A percentile compares a stretch with the other conserved stretches of the same genome.
phyloP scores from a whole-genome alignment of 1,140 invertebrate species.

The Leptoteleia sp. region DNA sequence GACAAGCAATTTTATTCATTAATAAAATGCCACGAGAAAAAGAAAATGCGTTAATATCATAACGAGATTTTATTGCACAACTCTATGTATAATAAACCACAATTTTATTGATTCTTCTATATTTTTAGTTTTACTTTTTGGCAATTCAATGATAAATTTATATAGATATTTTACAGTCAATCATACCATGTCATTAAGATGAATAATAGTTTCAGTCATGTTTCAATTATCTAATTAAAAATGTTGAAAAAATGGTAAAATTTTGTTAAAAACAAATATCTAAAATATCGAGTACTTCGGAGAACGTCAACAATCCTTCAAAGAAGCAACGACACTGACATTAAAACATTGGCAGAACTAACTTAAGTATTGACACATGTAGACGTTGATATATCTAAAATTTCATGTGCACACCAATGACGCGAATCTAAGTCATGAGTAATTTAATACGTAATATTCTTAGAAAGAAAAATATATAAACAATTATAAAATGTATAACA shows the following conservation, averaged over 20 bases:
- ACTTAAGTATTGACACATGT: conserved; percentile 10
- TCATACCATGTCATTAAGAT: background rate
- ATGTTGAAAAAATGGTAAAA: no score
- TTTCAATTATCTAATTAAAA: background rate
- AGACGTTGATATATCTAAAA: conserved; percentile 15
- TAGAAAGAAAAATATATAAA: no score
- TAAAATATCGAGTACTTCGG: background rate
- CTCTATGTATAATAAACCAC: no score
- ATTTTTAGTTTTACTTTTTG: background rate
- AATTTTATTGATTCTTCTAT: background rate
- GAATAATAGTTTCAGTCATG: background rate
- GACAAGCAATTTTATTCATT: no score
- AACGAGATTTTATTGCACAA: no score
- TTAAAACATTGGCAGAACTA: conserved; percentile 7
- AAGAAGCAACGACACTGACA: conserved; percentile 13
- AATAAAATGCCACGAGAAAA: no score
- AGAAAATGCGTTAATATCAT: no score
- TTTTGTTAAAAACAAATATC: background rate
- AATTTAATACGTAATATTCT: conserved; percentile 17
- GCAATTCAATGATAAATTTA: background rate
- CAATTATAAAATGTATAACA: no score
- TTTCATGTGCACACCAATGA: conserved; percentile 8
- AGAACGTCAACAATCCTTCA: background rate
- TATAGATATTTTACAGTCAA: background rate
- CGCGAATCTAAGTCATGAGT: conserved; percentile 10